Evolutionary conservation across 1,140 invertebrate genomes (phyloP).

Genomic region (Leptoteleia sp.): DNA sequence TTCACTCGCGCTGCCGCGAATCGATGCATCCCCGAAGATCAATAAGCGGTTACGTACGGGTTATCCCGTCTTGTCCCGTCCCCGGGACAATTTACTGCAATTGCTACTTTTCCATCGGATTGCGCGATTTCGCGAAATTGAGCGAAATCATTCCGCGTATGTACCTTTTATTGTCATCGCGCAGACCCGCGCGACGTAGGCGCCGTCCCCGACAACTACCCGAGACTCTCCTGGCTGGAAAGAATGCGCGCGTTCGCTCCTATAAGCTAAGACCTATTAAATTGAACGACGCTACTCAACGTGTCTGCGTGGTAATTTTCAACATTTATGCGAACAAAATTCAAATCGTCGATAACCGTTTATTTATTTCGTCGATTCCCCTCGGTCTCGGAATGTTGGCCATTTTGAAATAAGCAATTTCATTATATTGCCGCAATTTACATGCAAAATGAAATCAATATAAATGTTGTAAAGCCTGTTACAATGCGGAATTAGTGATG

Average conservation of each 20-base stretch:
- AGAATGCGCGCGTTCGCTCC: constrained; percentile 3
- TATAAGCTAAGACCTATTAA: constrained; percentile 8
- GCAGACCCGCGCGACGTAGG: constrained; percentile 25
- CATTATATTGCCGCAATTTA: no score
- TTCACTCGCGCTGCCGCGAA: constrained; percentile 22
- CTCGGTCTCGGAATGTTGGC: no score
- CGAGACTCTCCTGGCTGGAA: no score
- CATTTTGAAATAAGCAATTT: no score
- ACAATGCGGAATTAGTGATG: no score
- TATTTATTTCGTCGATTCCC: no score
- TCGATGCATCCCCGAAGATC: constrained; percentile 55
- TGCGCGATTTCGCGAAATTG: constrained; percentile 45
- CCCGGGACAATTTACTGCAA: constrained; percentile 31
- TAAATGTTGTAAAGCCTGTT: no score
- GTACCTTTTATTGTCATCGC: constrained; percentile 39
- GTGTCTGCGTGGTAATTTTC: neutral
- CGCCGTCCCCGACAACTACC: no score
- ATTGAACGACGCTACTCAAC: constrained; percentile 5
- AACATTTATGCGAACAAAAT: neutral
- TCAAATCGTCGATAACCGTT: no score
- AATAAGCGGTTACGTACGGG: constrained; percentile 51
- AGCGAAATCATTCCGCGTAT: constrained; percentile 36
- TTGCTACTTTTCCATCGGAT: constrained; percentile 41
- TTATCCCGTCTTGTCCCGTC: constrained; percentile 26
- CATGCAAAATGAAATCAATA: no score